Percentiles rank a stretch among this genome's conserved stretches.
These are phyloP conservation scores for Scaptodrosophila latifasciaeformis DNA, from an alignment of 2,888 invertebrate genomes.

Conservation along the genomic window DNA sequence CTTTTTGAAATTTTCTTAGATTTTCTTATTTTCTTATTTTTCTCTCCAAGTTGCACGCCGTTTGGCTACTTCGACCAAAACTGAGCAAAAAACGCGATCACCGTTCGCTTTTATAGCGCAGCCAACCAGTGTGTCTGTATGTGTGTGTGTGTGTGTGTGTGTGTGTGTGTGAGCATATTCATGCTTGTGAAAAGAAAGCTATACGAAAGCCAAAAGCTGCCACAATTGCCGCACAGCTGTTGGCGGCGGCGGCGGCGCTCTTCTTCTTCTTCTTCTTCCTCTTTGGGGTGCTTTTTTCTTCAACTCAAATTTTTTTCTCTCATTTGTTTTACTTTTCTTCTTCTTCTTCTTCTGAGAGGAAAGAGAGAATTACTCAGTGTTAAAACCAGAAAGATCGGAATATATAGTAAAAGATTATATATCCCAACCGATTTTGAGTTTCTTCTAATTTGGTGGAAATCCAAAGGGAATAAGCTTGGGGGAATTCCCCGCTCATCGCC, in stretches of 20 bases:
- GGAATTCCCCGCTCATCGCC: no score
- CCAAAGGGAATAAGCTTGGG: no score
- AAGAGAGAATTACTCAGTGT: no score
- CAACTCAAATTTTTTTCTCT: background rate
- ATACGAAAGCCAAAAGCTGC: background rate
- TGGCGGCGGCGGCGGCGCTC: no score
- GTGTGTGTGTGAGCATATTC: no score
- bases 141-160: background rate
- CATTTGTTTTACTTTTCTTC: background rate
- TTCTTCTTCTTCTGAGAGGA: no score
- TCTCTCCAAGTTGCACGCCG: constrained; percentile 46
- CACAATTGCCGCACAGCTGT: background rate
- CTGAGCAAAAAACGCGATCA: constrained; percentile 66
- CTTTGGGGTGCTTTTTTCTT: no score
- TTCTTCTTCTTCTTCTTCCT: no score
- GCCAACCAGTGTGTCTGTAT: background rate
- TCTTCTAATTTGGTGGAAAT: no score
- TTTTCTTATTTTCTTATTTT: constrained; percentile 25
- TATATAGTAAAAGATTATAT: no score
- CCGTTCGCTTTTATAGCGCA: constrained; percentile 57
- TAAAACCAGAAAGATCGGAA: no score
- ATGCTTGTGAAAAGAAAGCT: background rate
- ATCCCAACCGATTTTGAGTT: no score
- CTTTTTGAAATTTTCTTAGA: constrained; percentile 4
- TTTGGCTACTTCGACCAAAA: constrained; percentile 72